These are phyloP conservation scores for Phrixothrix hirtus DNA, from an alignment of 2,888 invertebrate species.

Conservation along the genomic window DNA sequence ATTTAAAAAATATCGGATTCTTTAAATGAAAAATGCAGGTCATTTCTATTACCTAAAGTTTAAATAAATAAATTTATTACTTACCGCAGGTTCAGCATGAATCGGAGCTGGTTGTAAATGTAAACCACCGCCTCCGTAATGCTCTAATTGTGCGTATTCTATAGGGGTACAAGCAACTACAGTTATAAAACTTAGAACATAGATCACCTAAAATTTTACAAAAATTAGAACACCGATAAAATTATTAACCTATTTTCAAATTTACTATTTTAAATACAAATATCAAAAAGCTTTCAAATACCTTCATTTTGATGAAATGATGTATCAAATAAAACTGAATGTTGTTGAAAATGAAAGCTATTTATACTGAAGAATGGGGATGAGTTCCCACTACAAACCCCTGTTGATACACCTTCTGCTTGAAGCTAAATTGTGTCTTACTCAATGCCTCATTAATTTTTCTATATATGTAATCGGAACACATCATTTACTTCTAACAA, in stretches of 20 bases:
- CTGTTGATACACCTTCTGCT: slow-evolving; percentile 2
- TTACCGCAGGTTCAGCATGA: slow-evolving; percentile 23
- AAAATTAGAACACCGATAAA: background rate
- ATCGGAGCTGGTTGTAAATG: slow-evolving; percentile 4
- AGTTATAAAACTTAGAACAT: slow-evolving; percentile 7
- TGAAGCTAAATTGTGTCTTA: no score
- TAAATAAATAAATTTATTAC: no score
- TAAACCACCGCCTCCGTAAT: slow-evolving; percentile 6
- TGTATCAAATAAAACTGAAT: slow-evolving; percentile 16
- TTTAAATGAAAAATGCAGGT: no score
- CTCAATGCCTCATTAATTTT: no score
- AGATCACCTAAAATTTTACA: slow-evolving; percentile 12
- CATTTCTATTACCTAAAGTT: no score
- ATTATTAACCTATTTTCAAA: background rate
- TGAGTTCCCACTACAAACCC: slow-evolving; percentile 17
- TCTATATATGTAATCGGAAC: no score
- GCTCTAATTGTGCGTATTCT: slow-evolving; percentile 10
- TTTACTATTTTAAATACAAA: background rate
- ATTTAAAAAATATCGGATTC: no score
- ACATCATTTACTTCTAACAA: no score
- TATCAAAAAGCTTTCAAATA: slow-evolving; percentile 1
- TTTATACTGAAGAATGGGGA: slow-evolving; percentile 25
- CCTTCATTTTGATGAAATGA: slow-evolving; percentile 25
- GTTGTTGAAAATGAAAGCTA: slow-evolving; percentile 13
- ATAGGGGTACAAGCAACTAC: slow-evolving; percentile 7